A percentile compares a stretch with the other conserved stretches of the same genome.
Conservation (phyloP, 2,113 vertebrate species). For the Apistogramma diplotaenia region DNA sequence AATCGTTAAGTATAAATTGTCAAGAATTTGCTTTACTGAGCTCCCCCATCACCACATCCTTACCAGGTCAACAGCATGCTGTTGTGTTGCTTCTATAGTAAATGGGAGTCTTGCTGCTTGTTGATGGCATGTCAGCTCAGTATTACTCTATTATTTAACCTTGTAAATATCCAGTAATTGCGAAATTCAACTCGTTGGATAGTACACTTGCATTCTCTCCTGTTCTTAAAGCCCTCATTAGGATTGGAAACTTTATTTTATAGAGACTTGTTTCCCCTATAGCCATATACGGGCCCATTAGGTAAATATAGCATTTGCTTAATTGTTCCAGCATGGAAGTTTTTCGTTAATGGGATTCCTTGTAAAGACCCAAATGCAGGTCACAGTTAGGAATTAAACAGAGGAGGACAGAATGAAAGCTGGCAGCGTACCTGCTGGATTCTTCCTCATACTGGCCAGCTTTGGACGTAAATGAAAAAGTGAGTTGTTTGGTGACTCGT, state of each 20-base stretch:
- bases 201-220: slow-evolving; percentile 33
- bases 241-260: slow-evolving; percentile 62
- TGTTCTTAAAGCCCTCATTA: slow-evolving; percentile 49
- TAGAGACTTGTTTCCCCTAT: slow-evolving; percentile 58
- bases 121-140: slow-evolving; percentile 31
- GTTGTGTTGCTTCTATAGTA: slow-evolving; percentile 6
- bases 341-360: slow-evolving; percentile 50
- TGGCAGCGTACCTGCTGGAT: background rate
- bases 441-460: background rate
- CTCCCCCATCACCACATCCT: background rate
- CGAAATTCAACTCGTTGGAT: slow-evolving; percentile 31
- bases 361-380: slow-evolving; percentile 40
- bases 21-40: background rate
- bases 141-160: slow-evolving; percentile 52
- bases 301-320: slow-evolving; percentile 58
- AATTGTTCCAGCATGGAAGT: slow-evolving; percentile 59
- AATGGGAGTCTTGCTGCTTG: slow-evolving; percentile 24
- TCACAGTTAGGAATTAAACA: slow-evolving; percentile 13
- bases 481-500: background rate
- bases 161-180: slow-evolving; percentile 62
- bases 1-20: background rate
- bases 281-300: slow-evolving; percentile 50
- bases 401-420: background rate
- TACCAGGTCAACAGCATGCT: background rate
- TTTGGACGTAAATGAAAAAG: background rate